Evolutionary conservation across 2,888 invertebrate species (phyloP).

Genomic region (Dioctria rufipes): DNA sequence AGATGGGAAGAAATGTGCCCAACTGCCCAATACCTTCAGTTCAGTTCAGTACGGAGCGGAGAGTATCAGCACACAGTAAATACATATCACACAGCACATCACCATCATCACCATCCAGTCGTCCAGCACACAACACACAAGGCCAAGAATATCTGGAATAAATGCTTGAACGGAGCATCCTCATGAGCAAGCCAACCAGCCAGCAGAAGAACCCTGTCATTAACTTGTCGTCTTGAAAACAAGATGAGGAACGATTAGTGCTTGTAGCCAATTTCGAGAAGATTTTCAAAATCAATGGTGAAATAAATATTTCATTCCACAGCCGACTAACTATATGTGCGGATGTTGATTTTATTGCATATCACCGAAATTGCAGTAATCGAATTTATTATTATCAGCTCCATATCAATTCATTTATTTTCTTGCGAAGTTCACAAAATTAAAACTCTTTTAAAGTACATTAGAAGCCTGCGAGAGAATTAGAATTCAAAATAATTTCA

Average conservation of each 20-base stretch:
- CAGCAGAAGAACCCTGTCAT: slow-evolving; percentile 63
- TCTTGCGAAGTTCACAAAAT: not conserved
- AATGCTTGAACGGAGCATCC: slow-evolving; percentile 54
- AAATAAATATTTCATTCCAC: slow-evolving; percentile 44
- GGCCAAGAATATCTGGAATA: slow-evolving; percentile 1
- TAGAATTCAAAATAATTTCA: too few species aligned
- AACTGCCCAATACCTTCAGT: slow-evolving; percentile 22
- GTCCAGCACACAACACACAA: not conserved
- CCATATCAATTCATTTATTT: not conserved
- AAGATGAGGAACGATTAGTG: slow-evolving; percentile 68
- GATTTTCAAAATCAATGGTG: slow-evolving; percentile 46
- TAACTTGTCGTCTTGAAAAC: slow-evolving; percentile 68
- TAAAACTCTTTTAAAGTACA: not conserved
- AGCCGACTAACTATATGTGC: not conserved
- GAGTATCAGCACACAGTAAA: too few species aligned
- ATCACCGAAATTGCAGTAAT: slow-evolving; percentile 7
- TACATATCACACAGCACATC: too few species aligned
- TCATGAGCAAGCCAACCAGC: slow-evolving; percentile 5
- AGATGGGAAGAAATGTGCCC: slow-evolving; percentile 26
- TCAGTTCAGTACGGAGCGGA: too few species aligned
- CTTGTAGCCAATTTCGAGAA: slow-evolving; percentile 65
- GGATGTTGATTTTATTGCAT: slow-evolving; percentile 21
- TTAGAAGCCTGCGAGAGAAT: too few species aligned
- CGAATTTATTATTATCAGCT: not conserved
- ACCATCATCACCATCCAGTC: too few species aligned